Evolutionary conservation across 1,140 invertebrate species (phyloP).

Genomic region (Philaenus spumarius): DNA sequence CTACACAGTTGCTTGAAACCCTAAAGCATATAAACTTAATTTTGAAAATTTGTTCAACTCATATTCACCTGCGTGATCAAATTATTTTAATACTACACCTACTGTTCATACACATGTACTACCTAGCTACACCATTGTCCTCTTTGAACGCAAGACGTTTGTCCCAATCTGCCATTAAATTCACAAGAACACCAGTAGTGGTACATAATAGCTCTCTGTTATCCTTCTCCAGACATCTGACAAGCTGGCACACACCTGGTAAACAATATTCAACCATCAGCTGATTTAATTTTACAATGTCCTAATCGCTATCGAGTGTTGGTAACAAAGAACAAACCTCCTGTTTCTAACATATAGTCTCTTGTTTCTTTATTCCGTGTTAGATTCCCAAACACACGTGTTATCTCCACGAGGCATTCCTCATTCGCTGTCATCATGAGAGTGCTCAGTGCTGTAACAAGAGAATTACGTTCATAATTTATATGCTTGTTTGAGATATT

Average conservation of each 20-base stretch:
- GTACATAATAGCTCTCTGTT: conserved; percentile 51
- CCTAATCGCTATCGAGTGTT: too few species aligned
- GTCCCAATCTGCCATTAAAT: conserved; percentile 57
- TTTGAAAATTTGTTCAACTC: too few species aligned
- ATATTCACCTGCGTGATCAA: too few species aligned
- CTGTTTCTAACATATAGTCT: conserved; percentile 46
- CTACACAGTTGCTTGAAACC: too few species aligned
- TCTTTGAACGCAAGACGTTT: conserved; percentile 28
- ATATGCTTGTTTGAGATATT: too few species aligned
- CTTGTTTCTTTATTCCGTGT: conserved; percentile 52
- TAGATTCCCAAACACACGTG: conserved; percentile 58
- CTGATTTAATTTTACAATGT: too few species aligned
- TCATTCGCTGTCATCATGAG: conserved; percentile 43
- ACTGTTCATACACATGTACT: too few species aligned
- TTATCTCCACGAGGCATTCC: conserved; percentile 53
- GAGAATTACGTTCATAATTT: too few species aligned
- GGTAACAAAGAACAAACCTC: too few species aligned
- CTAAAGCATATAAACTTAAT: too few species aligned
- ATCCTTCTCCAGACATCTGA: conserved; percentile 46
- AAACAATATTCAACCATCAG: too few species aligned
- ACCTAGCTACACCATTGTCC: conserved; percentile 28
- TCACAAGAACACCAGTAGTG: conserved; percentile 59
- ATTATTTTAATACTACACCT: too few species aligned
- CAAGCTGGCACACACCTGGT: conserved; percentile 45
- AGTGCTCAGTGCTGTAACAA: conserved; percentile 39